Conservation (phyloP, 1,140 invertebrate genomes). For the Conus ventricosus region DNA sequence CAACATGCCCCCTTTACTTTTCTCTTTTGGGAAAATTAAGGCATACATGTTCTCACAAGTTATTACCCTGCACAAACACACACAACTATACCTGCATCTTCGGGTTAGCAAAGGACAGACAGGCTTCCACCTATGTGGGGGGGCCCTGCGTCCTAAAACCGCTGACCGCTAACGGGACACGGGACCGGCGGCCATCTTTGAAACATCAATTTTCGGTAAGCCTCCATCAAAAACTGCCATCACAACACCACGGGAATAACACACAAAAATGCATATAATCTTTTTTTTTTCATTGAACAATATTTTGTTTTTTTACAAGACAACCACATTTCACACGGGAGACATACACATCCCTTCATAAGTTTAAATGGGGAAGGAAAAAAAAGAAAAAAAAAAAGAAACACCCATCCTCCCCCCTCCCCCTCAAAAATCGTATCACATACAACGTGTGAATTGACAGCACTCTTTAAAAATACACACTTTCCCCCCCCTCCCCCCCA, state of each 20-base stretch:
- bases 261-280: not conserved
- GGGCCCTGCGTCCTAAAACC: constrained; percentile 66
- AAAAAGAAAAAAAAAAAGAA: no score
- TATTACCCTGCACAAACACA: not conserved
- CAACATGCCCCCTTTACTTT: not conserved
- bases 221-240: constrained; percentile 74
- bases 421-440: no score
- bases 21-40: not conserved
- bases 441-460: no score
- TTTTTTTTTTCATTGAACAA: not conserved
- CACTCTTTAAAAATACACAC: no score
- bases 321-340: no score
- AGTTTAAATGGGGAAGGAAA: no score
- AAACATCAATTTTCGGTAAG: constrained; percentile 74
- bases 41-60: not conserved
- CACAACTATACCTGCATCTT: constrained; percentile 59
- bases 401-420: no score
- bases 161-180: constrained; percentile 73
- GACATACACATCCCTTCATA: no score
- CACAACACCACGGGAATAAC: no score
- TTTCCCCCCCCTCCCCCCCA: no score
- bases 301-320: not conserved
- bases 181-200: constrained; percentile 66
- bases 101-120: constrained; percentile 56
- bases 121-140: constrained; percentile 34